Base-by-base conservation (phyloP, 2,888 invertebrate species). In the Mythimna impura region DNA sequence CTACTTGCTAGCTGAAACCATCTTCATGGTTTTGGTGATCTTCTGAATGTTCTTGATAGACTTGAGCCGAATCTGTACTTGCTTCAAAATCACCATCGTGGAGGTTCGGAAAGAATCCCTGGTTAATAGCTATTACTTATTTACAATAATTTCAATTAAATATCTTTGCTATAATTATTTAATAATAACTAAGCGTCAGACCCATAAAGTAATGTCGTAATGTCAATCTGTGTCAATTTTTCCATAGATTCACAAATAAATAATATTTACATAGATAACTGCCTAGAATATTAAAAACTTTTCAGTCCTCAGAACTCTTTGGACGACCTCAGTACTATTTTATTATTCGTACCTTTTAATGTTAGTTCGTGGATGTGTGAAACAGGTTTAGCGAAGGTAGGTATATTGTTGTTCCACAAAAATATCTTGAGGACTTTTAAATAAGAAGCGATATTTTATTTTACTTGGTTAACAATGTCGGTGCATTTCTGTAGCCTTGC, bases 11-110 rank as follows among this genome's bases (percentile, higher is more conserved):
- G 95, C 95, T 52, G 95, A 95, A 89, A 98, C 98, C 98, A 98
- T 98, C 94, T 98, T 98, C 98, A 98, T 98, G 77, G 98, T 98
- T 90, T 98, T 98, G 20, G 98, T 98, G 86, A 98, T 98, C 93
- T 98, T 98, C 92, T 98, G 98, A 86, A 98, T 98, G 90, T 98
- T 98, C 86, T 97, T 98, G 66, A 98, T 98, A 2, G 98, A 98
- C 80, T 98, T 98, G 78, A 98, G 94, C 30, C 98, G 97, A 64
- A 98, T 92, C 20, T 97, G 97, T 82, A 98, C 97, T 90, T 97
- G 97, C 90, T 98, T 98, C 80, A 98, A 90, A 73, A 97, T 97
- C 73, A 98, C 98, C 98, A 98, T 98, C 64, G 52, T 87, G 43
- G 14, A 10, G 30, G 67, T 80, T 69, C 66, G 30, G 14, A 57